These are phyloP conservation scores for Dreissena polymorpha DNA, from an alignment of 1,140 invertebrate species.

Conservation along the genomic window DNA sequence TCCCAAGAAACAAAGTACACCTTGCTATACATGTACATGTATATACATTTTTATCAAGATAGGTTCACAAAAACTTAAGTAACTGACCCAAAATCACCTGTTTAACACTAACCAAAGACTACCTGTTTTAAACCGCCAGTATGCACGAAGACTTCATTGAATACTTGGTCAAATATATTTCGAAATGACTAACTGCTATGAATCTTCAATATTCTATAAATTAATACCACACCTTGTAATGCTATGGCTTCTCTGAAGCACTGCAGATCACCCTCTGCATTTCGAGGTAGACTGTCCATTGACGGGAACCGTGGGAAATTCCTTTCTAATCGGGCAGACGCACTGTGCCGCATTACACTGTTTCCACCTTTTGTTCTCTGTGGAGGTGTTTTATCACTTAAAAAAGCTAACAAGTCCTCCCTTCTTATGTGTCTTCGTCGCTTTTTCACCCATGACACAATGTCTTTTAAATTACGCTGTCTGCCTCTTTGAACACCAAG, in stretches of 20 bases:
- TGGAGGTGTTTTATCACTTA: slow-evolving; percentile 86
- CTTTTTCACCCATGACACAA: slow-evolving; percentile 86
- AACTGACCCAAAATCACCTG: too few relatives aligned
- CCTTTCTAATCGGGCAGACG: slow-evolving; percentile 62
- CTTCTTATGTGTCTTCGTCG: slow-evolving; percentile 85
- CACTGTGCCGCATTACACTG: slow-evolving; percentile 79
- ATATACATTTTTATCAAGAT: too few relatives aligned
- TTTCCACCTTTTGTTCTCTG: slow-evolving; percentile 80
- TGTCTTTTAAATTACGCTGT: slow-evolving; percentile 87
- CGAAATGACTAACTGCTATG: too few relatives aligned
- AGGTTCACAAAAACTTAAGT: too few relatives aligned
- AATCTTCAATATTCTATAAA: too few relatives aligned
- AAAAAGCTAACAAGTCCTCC: slow-evolving; percentile 89
- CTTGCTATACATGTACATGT: too few relatives aligned
- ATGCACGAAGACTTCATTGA: too few relatives aligned
- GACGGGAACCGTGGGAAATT: slow-evolving; percentile 62
- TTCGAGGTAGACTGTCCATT: slow-evolving; percentile 59
- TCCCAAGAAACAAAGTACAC: too few relatives aligned
- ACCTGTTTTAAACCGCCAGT: too few relatives aligned
- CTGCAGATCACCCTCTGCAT: slow-evolving; percentile 83
- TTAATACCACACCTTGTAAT: slow-evolving; percentile 76
- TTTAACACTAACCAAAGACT: too few relatives aligned
- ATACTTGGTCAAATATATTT: too few relatives aligned
- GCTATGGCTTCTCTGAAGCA: slow-evolving; percentile 89
- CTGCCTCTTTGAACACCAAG: slow-evolving; percentile 87